Base-by-base conservation (phyloP, 1,140 invertebrate species). In the Pseudomyrmex sp. region DNA sequence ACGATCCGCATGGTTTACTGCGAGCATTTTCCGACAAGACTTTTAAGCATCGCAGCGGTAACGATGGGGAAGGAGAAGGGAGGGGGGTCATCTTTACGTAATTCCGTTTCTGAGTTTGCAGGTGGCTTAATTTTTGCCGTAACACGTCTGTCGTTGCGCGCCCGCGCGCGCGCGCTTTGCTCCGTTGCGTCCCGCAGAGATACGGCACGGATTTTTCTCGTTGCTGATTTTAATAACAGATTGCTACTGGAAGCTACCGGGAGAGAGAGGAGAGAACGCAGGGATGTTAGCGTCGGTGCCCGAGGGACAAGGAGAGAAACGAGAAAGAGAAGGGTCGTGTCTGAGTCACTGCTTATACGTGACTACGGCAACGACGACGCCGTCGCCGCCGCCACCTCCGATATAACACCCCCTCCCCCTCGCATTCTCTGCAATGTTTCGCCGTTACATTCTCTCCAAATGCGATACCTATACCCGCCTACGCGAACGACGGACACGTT, bases 151-250 rank as follows among this genome's bases (percentile, higher is more conserved):
- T 91, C 90, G 89, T 83, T 88, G 82, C 80, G 83, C 73, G 35
- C 35, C 35, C 35, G 85, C 44, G 82, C 66, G 26, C 20, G 20
- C 26, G 68, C 48, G 70, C 63, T 79, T 58, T 46, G 58, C 82
- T 65, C 20, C 80, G 58, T 68, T 69, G 70, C 85, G 84, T 80
- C 83, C 84, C 86, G 66, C 68, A 83, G 77, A 94, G 93, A 94
- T 94, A 94, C 91, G 93, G 94, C 93, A 94, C 93, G 93, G 91
- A 94, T 94, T 94, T 94, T 94, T 94, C 93, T 92, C 93, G 91
- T 93, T 93, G 92, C 92, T 93, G 93, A 94, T 94, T 93, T 94
- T 94, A 94, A 94, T 94, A 94, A 94, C 92, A 94, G 94, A 94
- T 94, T 94, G 92, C 88, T 84, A 85, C 72, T 87, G 85, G 66